These are phyloP conservation scores for Bagarius yarrelli DNA, from an alignment of 2,113 vertebrate species.

Conservation along the genomic window DNA sequence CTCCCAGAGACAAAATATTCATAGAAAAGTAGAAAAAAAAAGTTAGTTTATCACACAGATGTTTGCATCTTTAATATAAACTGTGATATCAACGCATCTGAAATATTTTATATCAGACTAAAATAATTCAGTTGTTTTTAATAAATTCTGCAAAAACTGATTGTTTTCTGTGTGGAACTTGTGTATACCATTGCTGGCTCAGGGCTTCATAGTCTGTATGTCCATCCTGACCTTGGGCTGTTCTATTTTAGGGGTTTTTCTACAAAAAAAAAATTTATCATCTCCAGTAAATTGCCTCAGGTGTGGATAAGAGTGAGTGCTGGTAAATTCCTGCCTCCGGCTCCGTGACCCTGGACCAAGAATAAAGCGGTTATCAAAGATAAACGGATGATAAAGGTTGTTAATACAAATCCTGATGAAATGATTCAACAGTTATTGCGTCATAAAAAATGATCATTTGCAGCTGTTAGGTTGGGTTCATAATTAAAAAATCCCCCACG, in stretches of 20 bases:
- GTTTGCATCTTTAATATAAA: no score
- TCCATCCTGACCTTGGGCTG: neutral
- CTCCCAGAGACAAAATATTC: no score
- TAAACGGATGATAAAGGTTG: neutral
- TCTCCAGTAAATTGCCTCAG: neutral
- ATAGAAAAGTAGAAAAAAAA: no score
- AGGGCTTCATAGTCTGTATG: neutral
- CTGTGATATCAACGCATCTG: neutral
- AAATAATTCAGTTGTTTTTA: neutral
- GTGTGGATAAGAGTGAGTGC: neutral
- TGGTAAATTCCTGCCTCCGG: neutral
- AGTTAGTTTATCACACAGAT: no score
- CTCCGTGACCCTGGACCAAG: neutral
- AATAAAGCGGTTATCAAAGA: neutral
- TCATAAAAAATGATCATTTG: neutral
- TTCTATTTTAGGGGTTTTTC: neutral
- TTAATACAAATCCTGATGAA: constrained; percentile 1
- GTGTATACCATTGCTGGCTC: neutral
- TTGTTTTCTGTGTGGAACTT: neutral
- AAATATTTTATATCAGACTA: neutral
- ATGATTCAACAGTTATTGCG: neutral
- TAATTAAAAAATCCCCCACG: neutral
- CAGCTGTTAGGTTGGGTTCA: neutral
- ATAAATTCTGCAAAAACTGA: neutral
- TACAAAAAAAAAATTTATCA: neutral